Evolutionary conservation across 2,113 vertebrate species (phyloP).

Genomic region (Notiomystis cincta): DNA sequence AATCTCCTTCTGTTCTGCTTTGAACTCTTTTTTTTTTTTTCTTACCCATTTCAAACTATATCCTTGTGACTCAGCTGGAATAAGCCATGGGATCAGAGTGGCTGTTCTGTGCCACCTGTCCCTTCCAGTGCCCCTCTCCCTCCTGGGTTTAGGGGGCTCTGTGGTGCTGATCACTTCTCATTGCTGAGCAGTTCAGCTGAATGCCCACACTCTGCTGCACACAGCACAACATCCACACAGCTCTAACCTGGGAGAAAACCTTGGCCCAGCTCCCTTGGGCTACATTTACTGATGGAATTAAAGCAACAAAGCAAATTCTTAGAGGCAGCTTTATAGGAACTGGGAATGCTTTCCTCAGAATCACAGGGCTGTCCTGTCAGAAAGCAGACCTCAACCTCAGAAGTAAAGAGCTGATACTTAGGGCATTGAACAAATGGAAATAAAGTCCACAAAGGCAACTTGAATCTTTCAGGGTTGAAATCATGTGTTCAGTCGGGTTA

Average conservation of each 20-base stretch:
- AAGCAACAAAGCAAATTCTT: neutral
- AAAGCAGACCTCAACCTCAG: neutral
- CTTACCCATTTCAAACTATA: neutral
- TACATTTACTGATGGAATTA: neutral
- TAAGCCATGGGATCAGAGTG: neutral
- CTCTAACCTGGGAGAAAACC: neutral
- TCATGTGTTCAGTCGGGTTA: neutral
- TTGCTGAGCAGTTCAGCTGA: neutral
- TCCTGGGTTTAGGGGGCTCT: neutral
- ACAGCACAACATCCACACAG: neutral
- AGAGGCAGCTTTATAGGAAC: neutral
- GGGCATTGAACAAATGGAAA: neutral
- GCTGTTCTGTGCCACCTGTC: neutral
- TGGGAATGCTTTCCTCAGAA: neutral
- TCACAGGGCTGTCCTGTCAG: neutral
- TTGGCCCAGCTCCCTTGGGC: neutral
- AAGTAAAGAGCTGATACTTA: neutral
- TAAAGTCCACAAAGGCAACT: neutral
- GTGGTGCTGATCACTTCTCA: neutral
- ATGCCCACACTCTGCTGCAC: neutral
- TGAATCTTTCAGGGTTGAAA: neutral
- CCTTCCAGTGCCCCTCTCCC: neutral
- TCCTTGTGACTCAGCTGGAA: neutral
- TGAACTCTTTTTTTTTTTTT: neutral
- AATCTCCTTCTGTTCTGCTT: neutral